A percentile compares a stretch with the other conserved stretches of the same genome.
phyloP scores from a whole-genome alignment of 2,797 vertebrate genomes.

The Myioborus melanocephalus region DNA sequence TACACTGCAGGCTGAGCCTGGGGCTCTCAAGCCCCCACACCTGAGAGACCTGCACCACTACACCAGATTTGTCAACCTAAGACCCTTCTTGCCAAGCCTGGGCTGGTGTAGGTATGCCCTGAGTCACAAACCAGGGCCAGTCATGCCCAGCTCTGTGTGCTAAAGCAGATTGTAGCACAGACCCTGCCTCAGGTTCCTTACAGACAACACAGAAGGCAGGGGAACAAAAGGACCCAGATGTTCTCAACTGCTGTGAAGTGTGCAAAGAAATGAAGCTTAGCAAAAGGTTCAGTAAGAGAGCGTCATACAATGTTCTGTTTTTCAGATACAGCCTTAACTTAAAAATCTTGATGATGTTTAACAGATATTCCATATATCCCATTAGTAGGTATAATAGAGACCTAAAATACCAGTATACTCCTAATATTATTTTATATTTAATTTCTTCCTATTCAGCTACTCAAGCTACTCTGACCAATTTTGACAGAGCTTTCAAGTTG shows the following conservation, averaged over 20 bases:
- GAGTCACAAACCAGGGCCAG: neutral
- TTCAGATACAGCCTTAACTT: neutral
- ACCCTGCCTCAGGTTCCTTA: neutral
- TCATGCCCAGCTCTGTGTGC: fast-evolving
- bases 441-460: neutral
- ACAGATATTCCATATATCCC: neutral
- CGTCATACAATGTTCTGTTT: neutral
- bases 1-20: neutral
- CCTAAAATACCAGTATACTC: neutral
- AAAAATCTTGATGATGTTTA: neutral
- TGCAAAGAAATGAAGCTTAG: neutral
- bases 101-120: neutral
- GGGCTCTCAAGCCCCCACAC: neutral
- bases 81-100: neutral
- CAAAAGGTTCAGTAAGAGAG: neutral
- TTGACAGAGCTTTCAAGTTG: neutral
- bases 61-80: neutral
- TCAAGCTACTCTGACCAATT: neutral
- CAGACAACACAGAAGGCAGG: neutral
- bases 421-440: neutral
- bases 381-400: neutral
- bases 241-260: neutral
- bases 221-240: neutral
- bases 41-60: neutral
- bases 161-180: neutral